phyloP scores from a whole-genome alignment of 1,140 invertebrate species.

The Hydropsyche tenuis region DNA sequence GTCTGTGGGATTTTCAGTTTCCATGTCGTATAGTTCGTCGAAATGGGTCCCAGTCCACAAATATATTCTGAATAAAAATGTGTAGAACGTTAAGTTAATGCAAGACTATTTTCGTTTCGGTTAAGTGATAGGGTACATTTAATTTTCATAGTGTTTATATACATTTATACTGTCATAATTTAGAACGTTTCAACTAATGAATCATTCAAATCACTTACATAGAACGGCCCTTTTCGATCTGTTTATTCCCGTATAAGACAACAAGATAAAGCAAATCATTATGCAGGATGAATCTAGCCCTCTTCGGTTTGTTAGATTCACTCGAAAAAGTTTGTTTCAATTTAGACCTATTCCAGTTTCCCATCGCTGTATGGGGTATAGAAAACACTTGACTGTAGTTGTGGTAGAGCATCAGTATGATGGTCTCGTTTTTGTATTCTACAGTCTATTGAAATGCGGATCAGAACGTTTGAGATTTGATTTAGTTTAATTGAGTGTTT shows the following conservation, averaged over 20 bases:
- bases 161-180: not conserved
- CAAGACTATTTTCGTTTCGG: not conserved
- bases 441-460: too few species aligned
- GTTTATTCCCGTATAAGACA: conserved; percentile 39
- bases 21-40: conserved; percentile 47
- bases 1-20: conserved; percentile 30
- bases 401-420: conserved; percentile 23
- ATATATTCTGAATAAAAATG: conserved; percentile 53
- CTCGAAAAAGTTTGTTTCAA: conserved; percentile 36
- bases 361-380: not conserved
- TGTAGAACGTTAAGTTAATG: not conserved
- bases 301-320: conserved; percentile 29
- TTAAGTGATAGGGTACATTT: too few species aligned
- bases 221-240: conserved; percentile 29
- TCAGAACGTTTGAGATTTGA: conserved; percentile 3
- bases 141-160: not conserved
- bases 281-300: conserved; percentile 37
- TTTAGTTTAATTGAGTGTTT: not conserved
- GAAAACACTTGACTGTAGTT: conserved; percentile 12
- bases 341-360: conserved; percentile 24
- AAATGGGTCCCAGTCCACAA: conserved; percentile 54
- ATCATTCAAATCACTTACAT: conserved; percentile 37
- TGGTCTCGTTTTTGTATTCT: conserved; percentile 3
- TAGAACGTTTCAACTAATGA: not conserved
- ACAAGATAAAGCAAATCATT: conserved; percentile 37